These are phyloP conservation scores for Lamellibrachia satsuma DNA, from an alignment of 2,888 invertebrate genomes.

Conservation along the genomic window DNA sequence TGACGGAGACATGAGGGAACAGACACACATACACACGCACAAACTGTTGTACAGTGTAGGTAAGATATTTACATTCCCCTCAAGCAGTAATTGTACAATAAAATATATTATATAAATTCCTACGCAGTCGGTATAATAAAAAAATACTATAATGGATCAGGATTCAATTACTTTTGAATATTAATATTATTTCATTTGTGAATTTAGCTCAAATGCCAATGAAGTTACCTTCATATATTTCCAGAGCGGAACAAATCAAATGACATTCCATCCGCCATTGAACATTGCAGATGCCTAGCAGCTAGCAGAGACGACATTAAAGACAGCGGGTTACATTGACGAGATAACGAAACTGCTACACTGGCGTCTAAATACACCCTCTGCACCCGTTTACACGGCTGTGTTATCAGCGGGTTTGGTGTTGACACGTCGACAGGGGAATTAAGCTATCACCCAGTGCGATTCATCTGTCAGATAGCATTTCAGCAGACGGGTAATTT, in stretches of 20 bases:
- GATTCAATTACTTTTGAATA: too few species aligned
- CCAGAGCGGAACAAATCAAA: neutral
- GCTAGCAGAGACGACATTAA: neutral
- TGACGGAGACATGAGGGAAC: too few species aligned
- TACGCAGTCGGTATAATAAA: neutral
- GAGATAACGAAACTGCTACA: constrained; percentile 13
- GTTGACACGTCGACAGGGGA: constrained; percentile 7
- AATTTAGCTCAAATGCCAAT: too few species aligned
- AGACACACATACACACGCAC: too few species aligned
- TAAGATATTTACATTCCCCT: too few species aligned
- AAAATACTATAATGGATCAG: neutral
- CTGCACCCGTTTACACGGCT: neutral
- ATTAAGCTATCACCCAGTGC: neutral
- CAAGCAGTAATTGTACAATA: too few species aligned
- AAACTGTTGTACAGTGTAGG: too few species aligned
- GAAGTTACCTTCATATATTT: neutral
- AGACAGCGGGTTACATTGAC: neutral
- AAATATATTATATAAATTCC: too few species aligned
- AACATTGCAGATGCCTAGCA: neutral
- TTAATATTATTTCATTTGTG: too few species aligned
- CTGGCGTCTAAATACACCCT: constrained; percentile 8
- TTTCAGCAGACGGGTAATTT: constrained; percentile 6
- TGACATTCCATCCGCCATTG: neutral
- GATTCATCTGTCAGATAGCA: neutral
- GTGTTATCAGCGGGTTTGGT: constrained; percentile 1